A percentile compares a stretch with the other conserved stretches of the same genome.
These are phyloP conservation scores for Acanthochromis polyacanthus DNA, from an alignment of 2,113 vertebrate species.

Conservation along the genomic window DNA sequence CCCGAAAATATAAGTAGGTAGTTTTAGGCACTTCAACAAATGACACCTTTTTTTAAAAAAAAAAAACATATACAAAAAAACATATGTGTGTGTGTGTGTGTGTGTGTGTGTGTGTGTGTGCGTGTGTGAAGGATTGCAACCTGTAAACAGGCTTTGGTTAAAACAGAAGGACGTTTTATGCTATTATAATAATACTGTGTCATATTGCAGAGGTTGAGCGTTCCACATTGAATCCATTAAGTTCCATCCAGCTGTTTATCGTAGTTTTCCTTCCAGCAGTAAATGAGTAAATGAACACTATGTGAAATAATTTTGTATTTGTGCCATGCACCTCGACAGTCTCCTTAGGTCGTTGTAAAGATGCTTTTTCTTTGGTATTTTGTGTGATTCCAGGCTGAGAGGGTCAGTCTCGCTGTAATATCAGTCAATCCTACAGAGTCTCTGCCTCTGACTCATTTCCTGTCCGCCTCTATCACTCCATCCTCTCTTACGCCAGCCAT, in stretches of 20 bases:
- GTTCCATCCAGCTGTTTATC: background rate
- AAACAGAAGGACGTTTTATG: background rate
- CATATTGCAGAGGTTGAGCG: background rate
- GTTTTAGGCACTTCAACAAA: no score
- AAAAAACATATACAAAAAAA: no score
- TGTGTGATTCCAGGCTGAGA: background rate
- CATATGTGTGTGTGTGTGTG: no score
- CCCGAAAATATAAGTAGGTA: no score
- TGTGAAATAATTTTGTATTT: background rate
- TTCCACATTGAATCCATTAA: background rate
- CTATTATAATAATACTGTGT: background rate
- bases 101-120: no score
- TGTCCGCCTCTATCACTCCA: constrained; percentile 36
- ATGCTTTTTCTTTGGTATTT: constrained; percentile 8
- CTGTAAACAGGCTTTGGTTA: background rate
- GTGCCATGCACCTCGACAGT: background rate
- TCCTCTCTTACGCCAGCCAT: constrained; percentile 16
- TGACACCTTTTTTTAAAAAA: no score
- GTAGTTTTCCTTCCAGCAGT: background rate
- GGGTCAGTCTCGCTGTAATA: constrained; percentile 24
- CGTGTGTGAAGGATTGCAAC: background rate
- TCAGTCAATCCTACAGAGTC: constrained; percentile 15
- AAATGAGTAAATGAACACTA: background rate
- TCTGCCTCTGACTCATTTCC: constrained; percentile 52
- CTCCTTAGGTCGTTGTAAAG: background rate